Evolutionary conservation across 2,888 invertebrate genomes (phyloP), one percentile per base, ranked within the genome.

Genomic region (Noctua fimbriata): DNA sequence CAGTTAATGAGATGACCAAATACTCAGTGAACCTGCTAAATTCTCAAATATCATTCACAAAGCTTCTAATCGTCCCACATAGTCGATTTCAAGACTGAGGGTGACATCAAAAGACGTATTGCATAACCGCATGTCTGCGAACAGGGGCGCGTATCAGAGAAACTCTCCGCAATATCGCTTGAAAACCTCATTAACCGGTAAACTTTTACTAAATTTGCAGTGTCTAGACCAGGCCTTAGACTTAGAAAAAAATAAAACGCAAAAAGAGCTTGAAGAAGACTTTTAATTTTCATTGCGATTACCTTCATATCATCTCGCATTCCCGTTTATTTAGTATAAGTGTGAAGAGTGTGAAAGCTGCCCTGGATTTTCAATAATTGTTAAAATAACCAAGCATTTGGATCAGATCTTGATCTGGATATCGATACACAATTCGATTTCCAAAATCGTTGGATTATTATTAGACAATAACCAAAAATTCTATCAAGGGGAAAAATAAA

Each of bases 71-170:
- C 78, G 83, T 78, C 75, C 82, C 79, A 84, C 76, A 87, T 85
- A 79, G 80, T 79, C 81, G 81, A 87, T 87, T 83, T 76, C 85
- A 87, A 84, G 78, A 86, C 86, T 78, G 81, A 86, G 84, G 85
- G 82, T 90, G 83, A 89, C 88, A 89, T 91, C 88, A 92, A 92
- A 90, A 90, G 89, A 84, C 79, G 71, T 84, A 83, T 82, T 84
- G 85, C 87, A 85, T 86, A 79, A 87, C 84, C 82, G 83, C 82
- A 86, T 83, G 69, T 83, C 78, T 82, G 79, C 60, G 58, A 84
- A 79, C 55, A 78, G 75, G 67, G 76, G 66, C 79, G 76, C 82
- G 72, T 85, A 89, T 55, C 76, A 84, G 60, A n/a, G 67, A 67
- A 88, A 83, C 83, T 87, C 85, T 76, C 78, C 44, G 44, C 18